Evolutionary conservation across 2,113 vertebrate species (phyloP), one percentile per base, ranked within the genome.

Genomic region (Arenaria interpres): DNA sequence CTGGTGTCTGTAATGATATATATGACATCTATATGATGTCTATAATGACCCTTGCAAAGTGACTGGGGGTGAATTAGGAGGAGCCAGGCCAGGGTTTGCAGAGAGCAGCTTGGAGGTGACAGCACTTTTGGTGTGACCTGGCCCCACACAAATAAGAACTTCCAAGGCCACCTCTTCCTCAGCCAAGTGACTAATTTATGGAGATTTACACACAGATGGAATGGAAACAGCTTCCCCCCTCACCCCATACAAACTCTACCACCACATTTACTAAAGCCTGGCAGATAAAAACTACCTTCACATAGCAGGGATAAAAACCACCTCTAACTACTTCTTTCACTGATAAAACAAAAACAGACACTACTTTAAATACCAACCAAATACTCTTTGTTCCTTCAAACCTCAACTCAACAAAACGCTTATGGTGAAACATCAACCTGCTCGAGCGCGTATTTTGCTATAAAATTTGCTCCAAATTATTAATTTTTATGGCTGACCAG

Each of bases 121-220:
- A 2, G 2, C n/a, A 72, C 68, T 51, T 92, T 45, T 41, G 0
- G 0, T 19, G 12, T 75, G 73, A 53, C 69, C 48, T 33, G 66
- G 41, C 25, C 59, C 56, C 53, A 68, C 2, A 2, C 1, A 35
- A 82, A 57, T 2, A 27, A 89, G 7, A 24, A 24, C 82, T 76
- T 85, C 54, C 87, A 91, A 87, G 48, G 83, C 92, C 73, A 59
- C 16, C 35, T 86, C 86, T 93, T 97, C 88, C 94, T 94, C 9
- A 87, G 76, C 80, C 14, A 37, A 27, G 60, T 53, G 45, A 91
- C 89, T 88, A 43, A 43, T 39, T 73, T 68, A 24, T 63, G 32
- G 71, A 80, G 64, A 96, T 94, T 95, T 90, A 94, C 63, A 69
- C 30, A 71, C 85, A 91, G 81, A 92, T 80, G 71, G 90, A 90